Evolutionary conservation across 2,113 vertebrate species (phyloP).

Genomic region (Sturnus vulgaris): DNA sequence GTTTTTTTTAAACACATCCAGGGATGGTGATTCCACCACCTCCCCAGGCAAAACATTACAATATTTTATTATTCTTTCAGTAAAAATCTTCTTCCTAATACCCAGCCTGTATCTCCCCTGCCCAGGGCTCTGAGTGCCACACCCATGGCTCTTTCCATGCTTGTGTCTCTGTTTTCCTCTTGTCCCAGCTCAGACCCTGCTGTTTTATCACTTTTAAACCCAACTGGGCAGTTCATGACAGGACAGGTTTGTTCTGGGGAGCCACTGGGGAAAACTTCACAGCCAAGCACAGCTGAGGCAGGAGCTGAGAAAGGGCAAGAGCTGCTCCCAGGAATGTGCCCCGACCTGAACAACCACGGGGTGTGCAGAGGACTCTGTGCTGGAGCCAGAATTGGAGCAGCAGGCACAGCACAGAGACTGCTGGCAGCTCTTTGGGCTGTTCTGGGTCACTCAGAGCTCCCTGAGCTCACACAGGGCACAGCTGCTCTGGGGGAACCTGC

Average conservation of each 20-base stretch:
- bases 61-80: too few species aligned
- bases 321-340: slow-evolving; percentile 42
- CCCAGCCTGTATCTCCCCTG: too few species aligned
- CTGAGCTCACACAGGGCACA: background rate
- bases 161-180: background rate
- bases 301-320: background rate
- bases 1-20: too few species aligned
- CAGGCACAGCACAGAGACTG: background rate
- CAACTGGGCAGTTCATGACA: background rate
- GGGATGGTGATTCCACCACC: too few species aligned
- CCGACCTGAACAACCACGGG: background rate
- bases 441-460: background rate
- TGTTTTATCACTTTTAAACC: background rate
- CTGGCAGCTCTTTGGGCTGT: background rate
- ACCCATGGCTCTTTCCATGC: fast-evolving
- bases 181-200: background rate
- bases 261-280: background rate
- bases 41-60: too few species aligned
- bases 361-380: background rate
- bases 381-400: background rate
- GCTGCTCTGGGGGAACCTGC: background rate
- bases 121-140: background rate
- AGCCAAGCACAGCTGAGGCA: background rate
- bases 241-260: background rate
- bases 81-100: too few species aligned